These are phyloP conservation scores for Perdita meconis DNA, from an alignment of 2,888 invertebrate genomes.

Conservation along the genomic window DNA sequence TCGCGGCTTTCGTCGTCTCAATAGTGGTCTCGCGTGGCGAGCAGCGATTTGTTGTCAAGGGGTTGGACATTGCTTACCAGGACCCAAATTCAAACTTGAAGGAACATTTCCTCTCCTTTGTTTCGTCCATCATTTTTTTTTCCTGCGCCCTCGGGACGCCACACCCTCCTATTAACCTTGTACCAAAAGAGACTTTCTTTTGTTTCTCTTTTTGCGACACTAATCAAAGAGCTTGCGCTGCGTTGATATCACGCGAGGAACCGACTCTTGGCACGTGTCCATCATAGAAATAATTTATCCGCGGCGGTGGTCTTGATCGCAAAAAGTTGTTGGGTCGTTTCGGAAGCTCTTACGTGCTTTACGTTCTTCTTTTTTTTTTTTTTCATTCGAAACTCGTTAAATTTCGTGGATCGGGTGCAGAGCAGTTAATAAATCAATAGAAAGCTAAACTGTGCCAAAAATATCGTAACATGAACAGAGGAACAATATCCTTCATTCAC, in stretches of 20 bases:
- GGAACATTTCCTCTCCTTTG: background rate
- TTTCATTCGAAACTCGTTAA: too few relatives aligned
- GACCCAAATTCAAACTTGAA: conserved; percentile 39
- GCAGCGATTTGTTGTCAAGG: conserved; percentile 31
- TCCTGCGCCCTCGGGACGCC: background rate
- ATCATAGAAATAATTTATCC: too few relatives aligned
- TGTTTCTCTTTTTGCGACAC: background rate
- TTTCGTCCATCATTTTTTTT: background rate
- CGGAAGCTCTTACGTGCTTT: too few relatives aligned
- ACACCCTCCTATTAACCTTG: background rate
- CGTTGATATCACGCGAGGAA: background rate
- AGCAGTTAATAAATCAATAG: too few relatives aligned
- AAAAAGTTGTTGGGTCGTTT: too few relatives aligned
- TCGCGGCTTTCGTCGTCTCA: conserved; percentile 20
- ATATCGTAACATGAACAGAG: too few relatives aligned
- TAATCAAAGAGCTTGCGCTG: background rate
- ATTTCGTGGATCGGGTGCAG: too few relatives aligned
- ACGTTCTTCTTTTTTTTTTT: too few relatives aligned
- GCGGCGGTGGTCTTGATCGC: too few relatives aligned
- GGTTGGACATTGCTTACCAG: conserved; percentile 31
- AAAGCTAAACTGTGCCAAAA: too few relatives aligned
- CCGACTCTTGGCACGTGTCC: too few relatives aligned
- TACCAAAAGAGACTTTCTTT: background rate
- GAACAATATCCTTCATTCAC: too few relatives aligned
- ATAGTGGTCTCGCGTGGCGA: conserved; percentile 46